Evolutionary conservation across 2,888 invertebrate genomes (phyloP), one percentile per base, ranked within the genome.

Genomic region (Papilio protenor): DNA sequence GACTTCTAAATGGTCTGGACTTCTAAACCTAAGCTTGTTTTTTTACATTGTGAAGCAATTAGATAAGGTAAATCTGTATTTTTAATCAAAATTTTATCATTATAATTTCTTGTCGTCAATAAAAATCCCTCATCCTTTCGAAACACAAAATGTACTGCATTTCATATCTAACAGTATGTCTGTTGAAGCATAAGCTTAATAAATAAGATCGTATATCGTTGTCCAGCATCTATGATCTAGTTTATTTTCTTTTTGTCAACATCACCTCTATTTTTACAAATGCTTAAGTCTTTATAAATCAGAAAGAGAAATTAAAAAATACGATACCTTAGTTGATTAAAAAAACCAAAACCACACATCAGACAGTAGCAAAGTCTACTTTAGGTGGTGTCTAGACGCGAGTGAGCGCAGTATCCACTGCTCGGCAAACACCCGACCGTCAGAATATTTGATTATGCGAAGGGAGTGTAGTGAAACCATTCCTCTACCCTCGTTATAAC

Each of bases 361-460:
- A 82, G 81, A 79, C 76, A 81, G 80, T 80, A 78, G 81, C 81
- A 79, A 69, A 69, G 61, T 80, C 77, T 78, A 79, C 79, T 80
- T 79, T 77, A 64, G 77, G 79, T 78, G 75, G 81, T 81, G 87
- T 87, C 87, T 87, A 87, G 87, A 86, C 87, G 84, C 84, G 85
- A 82, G 84, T 85, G 85, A 82, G 85, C 85, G 87, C 88, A 86
- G 87, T 88, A 88, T 89, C 86, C 85, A 88, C 88, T 87, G 86
- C 87, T 84, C 82, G 82, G 83, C 79, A 82, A 82, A 81, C 81
- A 76, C 85, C 85, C 85, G 85, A 82, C 81, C 82, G 82, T 83
- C 84, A 88, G 91, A 92, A 92, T 92, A 92, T 93, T 93, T 92
- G 90, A 92, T 92, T 92, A 92, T 90, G 89, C 88, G 88, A 91